Evolutionary conservation across 2,113 vertebrate genomes (phyloP).

Genomic region (Pao palembangensis): DNA sequence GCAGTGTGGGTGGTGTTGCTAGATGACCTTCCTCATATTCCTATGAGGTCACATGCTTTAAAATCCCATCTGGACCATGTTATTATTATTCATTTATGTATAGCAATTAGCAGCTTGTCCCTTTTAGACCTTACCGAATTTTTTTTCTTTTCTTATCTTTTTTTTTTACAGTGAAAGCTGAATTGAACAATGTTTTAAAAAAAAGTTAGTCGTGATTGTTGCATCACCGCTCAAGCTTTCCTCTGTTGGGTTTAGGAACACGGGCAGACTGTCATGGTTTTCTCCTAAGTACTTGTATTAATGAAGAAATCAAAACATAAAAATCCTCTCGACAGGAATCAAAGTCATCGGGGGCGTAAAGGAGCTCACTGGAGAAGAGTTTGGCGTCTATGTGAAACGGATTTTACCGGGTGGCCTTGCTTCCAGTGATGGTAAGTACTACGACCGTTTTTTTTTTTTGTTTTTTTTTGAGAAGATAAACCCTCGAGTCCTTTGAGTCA

Average conservation of each 20-base stretch:
- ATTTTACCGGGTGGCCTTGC: constrained; percentile 88
- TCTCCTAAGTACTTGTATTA: too few species aligned
- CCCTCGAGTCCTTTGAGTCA: too few species aligned
- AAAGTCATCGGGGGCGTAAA: constrained; percentile 89
- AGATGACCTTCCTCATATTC: constrained; percentile 1
- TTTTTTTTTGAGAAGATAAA: background rate
- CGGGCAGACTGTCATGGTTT: too few species aligned
- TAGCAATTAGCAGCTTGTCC: constrained; percentile 8
- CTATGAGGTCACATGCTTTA: constrained; percentile 6
- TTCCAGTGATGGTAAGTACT: constrained; percentile 77
- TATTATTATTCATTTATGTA: constrained; percentile 36
- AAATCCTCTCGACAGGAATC: constrained; percentile 73
- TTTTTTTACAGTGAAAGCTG: background rate
- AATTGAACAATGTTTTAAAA: background rate
- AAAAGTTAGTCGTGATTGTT: background rate
- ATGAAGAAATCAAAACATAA: too few species aligned
- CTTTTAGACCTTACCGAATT: background rate
- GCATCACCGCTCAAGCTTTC: too few species aligned
- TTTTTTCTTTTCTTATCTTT: background rate
- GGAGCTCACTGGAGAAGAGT: constrained; percentile 84
- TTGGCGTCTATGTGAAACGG: constrained; percentile 89
- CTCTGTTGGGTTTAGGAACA: too few species aligned
- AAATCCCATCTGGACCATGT: constrained; percentile 22
- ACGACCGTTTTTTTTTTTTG: background rate
- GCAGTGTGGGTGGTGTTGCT: background rate